Conservation (phyloP, 2,113 vertebrate species). For the Neogale vison region DNA sequence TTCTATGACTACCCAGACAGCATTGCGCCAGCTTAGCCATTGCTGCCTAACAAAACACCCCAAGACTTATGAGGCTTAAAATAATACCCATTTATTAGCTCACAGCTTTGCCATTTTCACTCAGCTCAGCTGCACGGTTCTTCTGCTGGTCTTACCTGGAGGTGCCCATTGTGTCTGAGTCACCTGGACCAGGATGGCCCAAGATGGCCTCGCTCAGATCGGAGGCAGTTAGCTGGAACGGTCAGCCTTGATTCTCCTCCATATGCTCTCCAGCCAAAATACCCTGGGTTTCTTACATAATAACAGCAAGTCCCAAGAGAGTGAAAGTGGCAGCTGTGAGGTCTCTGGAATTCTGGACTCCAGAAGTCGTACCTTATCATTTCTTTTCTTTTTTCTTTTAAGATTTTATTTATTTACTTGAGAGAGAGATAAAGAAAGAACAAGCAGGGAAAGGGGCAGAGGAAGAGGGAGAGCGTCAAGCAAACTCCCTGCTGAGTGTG, state of each 20-base stretch:
- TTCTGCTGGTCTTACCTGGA: neutral
- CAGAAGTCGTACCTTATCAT: neutral
- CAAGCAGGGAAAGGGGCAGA: no score
- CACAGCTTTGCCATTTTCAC: neutral
- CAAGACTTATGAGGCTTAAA: neutral
- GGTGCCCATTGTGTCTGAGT: neutral
- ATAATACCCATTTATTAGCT: neutral
- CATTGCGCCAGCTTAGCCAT: neutral
- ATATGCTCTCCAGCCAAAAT: neutral
- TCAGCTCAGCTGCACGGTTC: neutral
- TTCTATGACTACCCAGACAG: neutral
- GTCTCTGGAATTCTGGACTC: conserved; percentile 8
- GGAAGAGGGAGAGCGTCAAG: no score
- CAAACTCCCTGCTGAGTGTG: no score
- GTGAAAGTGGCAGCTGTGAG: neutral
- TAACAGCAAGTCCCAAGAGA: neutral
- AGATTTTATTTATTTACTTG: no score
- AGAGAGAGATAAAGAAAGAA: no score
- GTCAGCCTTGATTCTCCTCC: neutral
- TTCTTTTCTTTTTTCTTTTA: no score
- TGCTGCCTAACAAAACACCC: neutral
- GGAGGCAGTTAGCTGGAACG: neutral
- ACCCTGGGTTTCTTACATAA: neutral
- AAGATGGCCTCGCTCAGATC: neutral
- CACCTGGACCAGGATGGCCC: neutral